These are phyloP conservation scores for Tympanoctomys barrerae DNA, from an alignment of 2,797 vertebrate genomes.

Conservation along the genomic window DNA sequence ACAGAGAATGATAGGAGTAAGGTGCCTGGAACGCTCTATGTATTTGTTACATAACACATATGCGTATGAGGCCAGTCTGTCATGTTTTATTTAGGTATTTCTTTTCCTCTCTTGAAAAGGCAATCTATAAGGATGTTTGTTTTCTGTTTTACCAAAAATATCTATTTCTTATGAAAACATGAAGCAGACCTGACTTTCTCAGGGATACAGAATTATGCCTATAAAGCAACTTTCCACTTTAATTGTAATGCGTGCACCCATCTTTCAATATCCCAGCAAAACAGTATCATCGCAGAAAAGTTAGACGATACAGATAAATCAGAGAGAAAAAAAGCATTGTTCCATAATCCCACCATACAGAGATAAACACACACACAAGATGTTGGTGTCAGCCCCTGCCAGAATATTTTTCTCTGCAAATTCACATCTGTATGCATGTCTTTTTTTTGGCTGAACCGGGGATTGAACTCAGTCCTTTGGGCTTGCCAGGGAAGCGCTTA, in stretches of 20 bases:
- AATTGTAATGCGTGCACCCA: slow-evolving; percentile 2
- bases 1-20: not conserved
- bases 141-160: slow-evolving; percentile 44
- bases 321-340: slow-evolving; percentile 17
- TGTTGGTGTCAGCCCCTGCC: slow-evolving; percentile 3
- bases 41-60: not conserved
- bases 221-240: not conserved
- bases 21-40: not conserved
- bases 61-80: not conserved
- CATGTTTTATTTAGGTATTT: not conserved
- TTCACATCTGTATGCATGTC: not conserved
- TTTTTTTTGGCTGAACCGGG: not conserved
- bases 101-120: slow-evolving; percentile 32
- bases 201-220: not conserved
- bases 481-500: no score
- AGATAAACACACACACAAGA: not conserved
- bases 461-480: no score
- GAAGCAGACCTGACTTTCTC: slow-evolving; percentile 12
- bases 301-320: slow-evolving; percentile 54
- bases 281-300: slow-evolving; percentile 42
- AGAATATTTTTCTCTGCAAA: slow-evolving; percentile 42
- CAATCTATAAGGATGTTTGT: not conserved
- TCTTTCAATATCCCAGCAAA: slow-evolving; percentile 52
- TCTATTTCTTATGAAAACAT: slow-evolving; percentile 29
- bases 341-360: not conserved